Percentiles rank a stretch among this genome's conserved stretches.
phyloP scores from a whole-genome alignment of 2,113 vertebrate species.

The Corvus cornix region DNA sequence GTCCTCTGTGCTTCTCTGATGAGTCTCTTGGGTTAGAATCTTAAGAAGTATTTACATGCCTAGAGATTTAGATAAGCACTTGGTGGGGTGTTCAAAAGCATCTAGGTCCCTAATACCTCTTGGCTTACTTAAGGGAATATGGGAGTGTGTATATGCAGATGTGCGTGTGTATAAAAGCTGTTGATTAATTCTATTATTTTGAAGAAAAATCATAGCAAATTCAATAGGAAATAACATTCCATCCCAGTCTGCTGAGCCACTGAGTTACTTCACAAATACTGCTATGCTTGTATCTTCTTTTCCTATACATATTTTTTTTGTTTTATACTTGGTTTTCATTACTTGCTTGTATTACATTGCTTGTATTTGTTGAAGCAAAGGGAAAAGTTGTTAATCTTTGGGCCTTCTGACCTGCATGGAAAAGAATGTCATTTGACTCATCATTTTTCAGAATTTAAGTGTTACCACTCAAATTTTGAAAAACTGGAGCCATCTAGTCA shows the following conservation, averaged over 20 bases:
- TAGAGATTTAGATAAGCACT: constrained; percentile 5
- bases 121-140: neutral
- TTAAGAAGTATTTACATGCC: constrained; percentile 37
- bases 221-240: neutral
- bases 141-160: fast-evolving
- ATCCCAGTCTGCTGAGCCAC: neutral
- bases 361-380: neutral
- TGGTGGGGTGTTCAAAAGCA: neutral
- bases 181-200: neutral
- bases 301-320: neutral
- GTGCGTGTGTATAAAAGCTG: neutral
- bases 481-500: neutral
- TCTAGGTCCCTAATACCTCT: neutral
- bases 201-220: neutral
- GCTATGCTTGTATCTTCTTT: neutral
- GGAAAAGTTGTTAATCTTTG: neutral
- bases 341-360: neutral
- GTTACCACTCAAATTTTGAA: neutral
- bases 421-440: neutral
- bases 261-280: neutral
- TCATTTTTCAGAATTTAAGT: neutral
- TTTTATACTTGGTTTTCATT: neutral
- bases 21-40: constrained; percentile 2
- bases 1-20: neutral
- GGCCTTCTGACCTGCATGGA: neutral